Evolutionary conservation across 2,113 vertebrate genomes (phyloP).

Genomic region (Euleptes europaea): DNA sequence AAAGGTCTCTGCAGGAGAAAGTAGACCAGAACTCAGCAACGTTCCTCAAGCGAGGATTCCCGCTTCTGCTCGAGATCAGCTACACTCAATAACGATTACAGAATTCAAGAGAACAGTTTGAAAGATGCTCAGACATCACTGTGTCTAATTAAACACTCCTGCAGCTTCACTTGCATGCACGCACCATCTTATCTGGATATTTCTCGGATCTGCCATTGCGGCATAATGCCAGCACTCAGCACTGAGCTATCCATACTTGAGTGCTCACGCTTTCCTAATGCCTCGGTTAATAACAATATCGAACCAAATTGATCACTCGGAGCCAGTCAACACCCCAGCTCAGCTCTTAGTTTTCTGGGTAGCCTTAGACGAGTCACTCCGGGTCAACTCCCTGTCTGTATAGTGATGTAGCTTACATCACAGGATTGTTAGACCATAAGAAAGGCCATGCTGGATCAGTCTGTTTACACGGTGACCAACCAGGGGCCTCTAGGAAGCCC

Average conservation of each 20-base stretch:
- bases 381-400: not conserved
- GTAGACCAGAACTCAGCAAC: not conserved
- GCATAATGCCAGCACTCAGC: not conserved
- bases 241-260: not conserved
- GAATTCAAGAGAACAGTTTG: no score
- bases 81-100: no score
- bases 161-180: not conserved
- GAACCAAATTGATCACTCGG: not conserved
- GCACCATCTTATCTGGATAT: not conserved
- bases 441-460: no score
- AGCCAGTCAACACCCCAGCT: not conserved
- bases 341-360: not conserved
- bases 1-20: conserved; percentile 2
- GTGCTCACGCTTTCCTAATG: not conserved
- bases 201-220: not conserved
- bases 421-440: not conserved
- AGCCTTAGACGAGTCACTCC: not conserved
- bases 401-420: not conserved
- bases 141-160: not conserved
- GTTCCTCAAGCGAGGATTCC: not conserved
- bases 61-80: not conserved
- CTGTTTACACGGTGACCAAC: no score
- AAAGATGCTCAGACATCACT: not conserved
- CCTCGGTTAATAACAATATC: not conserved
- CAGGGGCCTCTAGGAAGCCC: no score